Base-by-base conservation (phyloP, 2,113 vertebrate genomes). In the Oplegnathus fasciatus region DNA sequence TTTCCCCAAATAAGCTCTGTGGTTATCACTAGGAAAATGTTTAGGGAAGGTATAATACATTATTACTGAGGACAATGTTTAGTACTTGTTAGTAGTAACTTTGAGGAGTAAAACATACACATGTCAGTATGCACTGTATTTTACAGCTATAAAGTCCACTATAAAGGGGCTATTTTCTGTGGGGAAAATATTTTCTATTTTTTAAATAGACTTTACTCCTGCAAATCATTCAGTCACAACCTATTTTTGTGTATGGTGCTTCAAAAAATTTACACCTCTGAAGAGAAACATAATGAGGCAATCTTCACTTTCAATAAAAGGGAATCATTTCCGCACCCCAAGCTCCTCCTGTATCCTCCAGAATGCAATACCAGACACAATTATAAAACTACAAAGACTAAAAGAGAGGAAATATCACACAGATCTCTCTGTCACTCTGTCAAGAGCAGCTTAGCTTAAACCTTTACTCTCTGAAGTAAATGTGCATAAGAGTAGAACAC, bases 231-330 rank as follows among this genome's bases (percentile, higher is more conserved):
- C 60, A n/a, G 26, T 46, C 30, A 1, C 66, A 8, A 48, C 37
- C 28, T 81, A 55, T 73, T 65, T 37, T 37, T 8, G 65, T 54
- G 24, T 32, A 28, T 58, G 26, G 37, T 2, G 30, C 50, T 65
- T 62, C 30, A 64, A 40, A 65, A 58, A 48, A 71, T 58, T 22
- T 48, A 37, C 46, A 62, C 17, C 30, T 64, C 32, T 57, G 14
- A 60, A 60, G 22, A 26, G 18, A 44, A 28, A 22, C n/a, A 13
- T 28, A 46, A 75, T 52, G 28, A 73, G 26, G 20, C 26, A 64
- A 60, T 64, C 48, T 69, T 80, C 72, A 80, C 26, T 73, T 83
- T 57, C 15, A 68, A 34, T 62, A 14, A 84, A 64, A 32, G 28
- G 15, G 54, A 70, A 71, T 72, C 9, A 78, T 84, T 73, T 75